Evolutionary conservation across 2,113 vertebrate species (phyloP).

Genomic region (Albula goreensis): DNA sequence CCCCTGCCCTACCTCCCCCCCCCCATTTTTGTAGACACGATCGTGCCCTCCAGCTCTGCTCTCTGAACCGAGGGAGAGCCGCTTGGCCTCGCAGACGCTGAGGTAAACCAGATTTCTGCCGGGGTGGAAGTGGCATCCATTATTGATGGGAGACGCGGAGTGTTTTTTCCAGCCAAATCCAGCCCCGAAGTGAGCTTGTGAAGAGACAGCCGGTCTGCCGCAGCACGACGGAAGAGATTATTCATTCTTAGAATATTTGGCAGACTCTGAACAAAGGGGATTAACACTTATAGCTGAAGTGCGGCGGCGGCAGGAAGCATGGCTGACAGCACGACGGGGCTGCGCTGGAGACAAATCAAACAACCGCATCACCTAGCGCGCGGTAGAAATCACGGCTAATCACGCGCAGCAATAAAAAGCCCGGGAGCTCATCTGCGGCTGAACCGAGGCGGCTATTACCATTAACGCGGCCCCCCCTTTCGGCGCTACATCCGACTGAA

Average conservation of each 20-base stretch:
- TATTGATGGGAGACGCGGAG: constrained; percentile 20
- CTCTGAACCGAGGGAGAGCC: not conserved
- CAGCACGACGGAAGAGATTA: constrained; percentile 10
- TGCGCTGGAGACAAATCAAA: not conserved
- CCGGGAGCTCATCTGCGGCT: not conserved
- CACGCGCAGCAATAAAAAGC: not conserved
- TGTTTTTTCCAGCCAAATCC: not conserved
- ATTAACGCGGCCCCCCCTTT: not conserved
- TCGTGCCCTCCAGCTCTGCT: not conserved
- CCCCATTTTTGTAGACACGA: too few species aligned
- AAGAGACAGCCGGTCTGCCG: not conserved
- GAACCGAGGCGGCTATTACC: not conserved
- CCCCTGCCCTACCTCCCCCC: not conserved
- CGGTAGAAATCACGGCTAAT: not conserved
- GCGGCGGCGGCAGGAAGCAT: not conserved
- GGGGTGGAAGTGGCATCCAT: not conserved
- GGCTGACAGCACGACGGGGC: not conserved
- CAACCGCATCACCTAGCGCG: not conserved
- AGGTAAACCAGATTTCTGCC: constrained; percentile 1
- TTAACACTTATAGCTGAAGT: not conserved
- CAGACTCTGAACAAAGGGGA: not conserved
- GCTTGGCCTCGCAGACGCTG: not conserved
- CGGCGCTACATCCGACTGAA: not conserved
- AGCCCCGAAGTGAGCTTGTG: not conserved
- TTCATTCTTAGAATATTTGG: constrained; percentile 17